These are phyloP conservation scores for Calvadosia cruxmelitensis DNA, from an alignment of 30 jellyfish, hydroid and myxozoan species.

Conservation along the genomic window DNA sequence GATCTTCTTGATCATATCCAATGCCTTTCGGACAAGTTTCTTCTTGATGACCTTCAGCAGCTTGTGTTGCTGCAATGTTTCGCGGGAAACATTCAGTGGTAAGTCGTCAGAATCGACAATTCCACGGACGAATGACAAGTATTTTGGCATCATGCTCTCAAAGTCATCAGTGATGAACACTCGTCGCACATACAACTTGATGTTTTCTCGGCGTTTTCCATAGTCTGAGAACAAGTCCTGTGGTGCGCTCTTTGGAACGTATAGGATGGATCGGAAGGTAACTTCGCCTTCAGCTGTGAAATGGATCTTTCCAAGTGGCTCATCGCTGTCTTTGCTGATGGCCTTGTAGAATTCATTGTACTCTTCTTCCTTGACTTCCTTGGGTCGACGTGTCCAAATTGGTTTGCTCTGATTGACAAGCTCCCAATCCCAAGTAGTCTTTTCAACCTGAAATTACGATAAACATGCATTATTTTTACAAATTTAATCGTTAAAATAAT, in stretches of 20 bases:
- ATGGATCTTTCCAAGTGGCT: conserved; percentile 94
- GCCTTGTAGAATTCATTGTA: conserved; percentile 83
- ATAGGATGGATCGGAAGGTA: conserved; percentile 84
- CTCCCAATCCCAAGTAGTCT: conserved; percentile 97
- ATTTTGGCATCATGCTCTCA: conserved; percentile 96
- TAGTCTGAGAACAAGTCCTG: conserved; percentile 84
- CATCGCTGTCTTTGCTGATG: conserved; percentile 76
- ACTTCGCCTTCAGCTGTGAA: conserved; percentile 99
- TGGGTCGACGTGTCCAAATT: conserved; percentile 89
- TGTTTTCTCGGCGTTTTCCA: conserved; percentile 86
- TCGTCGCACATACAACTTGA: conserved; percentile 88
- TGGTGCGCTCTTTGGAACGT: conserved; percentile 91
- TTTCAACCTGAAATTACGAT: conserved; percentile 59
- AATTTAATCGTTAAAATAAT: too few relatives aligned
- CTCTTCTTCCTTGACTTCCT: conserved; percentile 94
- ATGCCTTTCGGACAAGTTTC: conserved; percentile 87
- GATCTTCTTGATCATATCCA: conserved; percentile 93
- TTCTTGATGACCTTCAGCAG: conserved; percentile 84
- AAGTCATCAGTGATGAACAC: conserved; percentile 95
- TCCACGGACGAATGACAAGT: conserved; percentile 75
- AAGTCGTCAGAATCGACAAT: conserved; percentile 98
- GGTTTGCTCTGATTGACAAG: conserved; percentile 83
- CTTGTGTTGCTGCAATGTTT: conserved; percentile 92
- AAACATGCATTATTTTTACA: too few relatives aligned
- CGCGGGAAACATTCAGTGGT: conserved; percentile 99